Evolutionary conservation across 2,113 vertebrate species (phyloP), one percentile per base, ranked within the genome.

Genomic region (Vimba vimba): DNA sequence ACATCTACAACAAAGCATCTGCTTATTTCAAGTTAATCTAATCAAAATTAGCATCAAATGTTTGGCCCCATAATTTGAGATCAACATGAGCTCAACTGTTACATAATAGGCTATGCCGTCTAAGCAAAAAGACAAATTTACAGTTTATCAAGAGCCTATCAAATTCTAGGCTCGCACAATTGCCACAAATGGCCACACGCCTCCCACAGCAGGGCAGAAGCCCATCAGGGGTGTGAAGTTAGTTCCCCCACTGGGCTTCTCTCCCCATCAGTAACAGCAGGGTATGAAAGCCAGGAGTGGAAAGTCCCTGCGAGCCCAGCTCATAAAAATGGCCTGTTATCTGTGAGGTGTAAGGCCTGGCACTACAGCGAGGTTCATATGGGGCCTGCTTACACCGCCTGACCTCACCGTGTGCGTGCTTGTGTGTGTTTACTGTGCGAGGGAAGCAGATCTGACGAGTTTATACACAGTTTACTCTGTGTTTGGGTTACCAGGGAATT

Each of bases 301-400:
- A 86, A 88, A 88, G 76, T 88, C 85, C 85, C 87, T 55, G 77
- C 19, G 6, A 73, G 50, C 50, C 25, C 21, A 23, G 77, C 23
- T 52, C 82, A 80, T 77, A 79, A 86, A 88, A 84, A 86, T 60
- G 79, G 87, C 47, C 85, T 84, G 82, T 84, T 84, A 86, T 88
- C 87, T 86, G 25, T 64, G 87, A 88, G 85, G 87, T 86, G 87
- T 88, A 79, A 86, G 87, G 82, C 62, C 74, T 88, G 87, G 87
- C 85, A 88, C 77, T 59, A 68, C 59, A 84, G 82, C 2, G 25
- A 69, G 78, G 88, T 89, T 89, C 88, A 86, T 82, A 60, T 59
- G 25, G 84, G 88, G 85, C 87, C 87, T 88, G 7, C 87, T 88
- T 39, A 88, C 81, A 88, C 87, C 19, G 83, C 76, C 45, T 79